Evolutionary conservation across 2,113 vertebrate genomes (phyloP), one percentile per base, ranked within the genome.

Genomic region (Xyrauchen texanus): DNA sequence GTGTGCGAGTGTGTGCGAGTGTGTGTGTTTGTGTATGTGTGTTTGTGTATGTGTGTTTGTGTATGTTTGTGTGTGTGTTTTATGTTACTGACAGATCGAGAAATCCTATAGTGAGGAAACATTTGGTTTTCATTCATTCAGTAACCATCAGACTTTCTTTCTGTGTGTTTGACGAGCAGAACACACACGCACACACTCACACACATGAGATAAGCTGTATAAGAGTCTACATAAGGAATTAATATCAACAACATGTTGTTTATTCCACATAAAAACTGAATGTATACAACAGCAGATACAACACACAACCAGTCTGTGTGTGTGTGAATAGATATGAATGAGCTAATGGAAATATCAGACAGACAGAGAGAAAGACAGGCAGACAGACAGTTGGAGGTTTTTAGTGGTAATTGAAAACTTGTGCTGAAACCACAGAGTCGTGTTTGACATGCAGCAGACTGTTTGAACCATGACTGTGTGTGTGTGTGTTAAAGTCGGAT

Each of bases 361-460:
- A 55, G 66, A 21, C 44, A 65, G 73, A 70, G 42, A 66, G 66
- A 12, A n/a, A 66, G 76, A 63, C 42, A 62, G 34, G 15, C 13
- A 16, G 51, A 58, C n/a, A 13, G 34, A 34, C 21, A n/a, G 12
- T 11, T 21, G 13, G 42, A 60, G 68, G 13, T 11, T 64, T 75
- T 75, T 61, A 74, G 70, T 21, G 67, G 65, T 79, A 79, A 79
- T 82, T 78, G 74, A 78, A 84, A 84, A 78, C 79, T 74, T 55
- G 55, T 80, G 82, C 57, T 78, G 47, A 68, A 78, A 81, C 82
- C 68, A 74, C 78, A 74, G 68, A 55, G 68, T 77, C 68, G 51
- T 78, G 63, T 78, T 68, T 69, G 66, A 68, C 63, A 70, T 44
- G 55, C 51, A 47, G n/a, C 5, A 64, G 68, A 52, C 42, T 15